Conservation (phyloP, 2,888 invertebrate species). For the Melanostoma mellinum region DNA sequence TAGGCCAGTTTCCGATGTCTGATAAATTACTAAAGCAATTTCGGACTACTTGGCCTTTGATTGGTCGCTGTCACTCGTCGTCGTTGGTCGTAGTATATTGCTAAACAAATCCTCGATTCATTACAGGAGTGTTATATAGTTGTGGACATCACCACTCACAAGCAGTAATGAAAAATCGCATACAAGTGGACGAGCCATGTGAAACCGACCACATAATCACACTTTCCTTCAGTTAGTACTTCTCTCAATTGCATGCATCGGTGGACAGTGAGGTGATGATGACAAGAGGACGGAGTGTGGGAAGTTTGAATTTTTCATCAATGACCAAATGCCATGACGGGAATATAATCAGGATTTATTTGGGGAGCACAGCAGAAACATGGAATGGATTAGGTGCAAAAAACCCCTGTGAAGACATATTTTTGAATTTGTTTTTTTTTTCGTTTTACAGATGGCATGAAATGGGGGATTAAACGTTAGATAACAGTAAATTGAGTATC, state of each 20-base stretch:
- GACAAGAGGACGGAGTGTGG: background rate
- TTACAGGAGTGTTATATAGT: slow-evolving; percentile 10
- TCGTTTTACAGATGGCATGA: no score
- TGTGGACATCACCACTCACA: background rate
- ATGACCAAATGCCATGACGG: slow-evolving; percentile 55
- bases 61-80: slow-evolving; percentile 6
- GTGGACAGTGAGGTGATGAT: background rate
- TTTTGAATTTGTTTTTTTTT: no score
- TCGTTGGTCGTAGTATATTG: background rate
- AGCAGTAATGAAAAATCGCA: slow-evolving; percentile 57
- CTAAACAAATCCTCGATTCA: background rate
- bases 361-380: background rate
- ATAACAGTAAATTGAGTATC: no score
- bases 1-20: slow-evolving; percentile 52
- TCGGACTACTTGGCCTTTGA: slow-evolving; percentile 49
- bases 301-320: slow-evolving; percentile 65
- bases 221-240: slow-evolving; percentile 14
- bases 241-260: background rate
- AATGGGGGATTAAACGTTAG: no score
- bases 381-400: no score
- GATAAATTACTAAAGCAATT: slow-evolving; percentile 69
- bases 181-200: slow-evolving; percentile 57
- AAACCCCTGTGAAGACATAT: no score
- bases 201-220: slow-evolving; percentile 62
- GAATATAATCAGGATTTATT: slow-evolving; percentile 61